A percentile compares a stretch with the other conserved stretches of the same genome.
phyloP scores from a whole-genome alignment of 2,797 vertebrate genomes.

The Rhynchonycteris naso region DNA sequence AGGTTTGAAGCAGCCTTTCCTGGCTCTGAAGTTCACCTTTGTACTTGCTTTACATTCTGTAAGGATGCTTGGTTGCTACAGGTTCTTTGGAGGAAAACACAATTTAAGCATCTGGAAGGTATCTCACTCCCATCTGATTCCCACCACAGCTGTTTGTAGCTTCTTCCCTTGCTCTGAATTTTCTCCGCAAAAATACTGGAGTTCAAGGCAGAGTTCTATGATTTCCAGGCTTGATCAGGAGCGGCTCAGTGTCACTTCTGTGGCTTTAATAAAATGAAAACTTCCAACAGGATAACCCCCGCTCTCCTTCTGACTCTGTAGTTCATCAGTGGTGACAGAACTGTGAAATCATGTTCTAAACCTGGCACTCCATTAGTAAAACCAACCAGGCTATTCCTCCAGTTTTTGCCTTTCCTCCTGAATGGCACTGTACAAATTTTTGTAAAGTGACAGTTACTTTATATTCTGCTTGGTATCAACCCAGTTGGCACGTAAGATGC shows the following conservation, averaged over 20 bases:
- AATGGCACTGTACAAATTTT: background rate
- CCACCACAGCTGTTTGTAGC: background rate
- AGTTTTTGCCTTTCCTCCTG: background rate
- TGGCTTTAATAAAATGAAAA: background rate
- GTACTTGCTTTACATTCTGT: background rate
- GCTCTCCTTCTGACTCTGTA: background rate
- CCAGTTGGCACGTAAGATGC: background rate
- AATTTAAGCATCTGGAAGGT: background rate
- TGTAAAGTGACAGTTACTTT: background rate
- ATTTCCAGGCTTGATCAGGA: background rate
- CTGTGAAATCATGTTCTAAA: conserved; percentile 39
- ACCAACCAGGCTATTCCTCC: background rate
- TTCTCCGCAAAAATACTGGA: background rate
- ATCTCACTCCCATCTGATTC: background rate
- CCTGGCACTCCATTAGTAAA: background rate
- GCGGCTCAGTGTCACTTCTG: background rate
- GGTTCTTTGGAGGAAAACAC: background rate
- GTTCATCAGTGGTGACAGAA: conserved; percentile 38
- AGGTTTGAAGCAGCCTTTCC: background rate
- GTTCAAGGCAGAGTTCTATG: background rate
- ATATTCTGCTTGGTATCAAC: background rate
- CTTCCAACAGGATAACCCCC: background rate
- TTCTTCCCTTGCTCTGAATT: background rate
- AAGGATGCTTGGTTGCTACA: background rate
- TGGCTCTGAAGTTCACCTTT: background rate